Evolutionary conservation across 2,888 invertebrate species (phyloP).

Genomic region (Eubasilissa splendida): DNA sequence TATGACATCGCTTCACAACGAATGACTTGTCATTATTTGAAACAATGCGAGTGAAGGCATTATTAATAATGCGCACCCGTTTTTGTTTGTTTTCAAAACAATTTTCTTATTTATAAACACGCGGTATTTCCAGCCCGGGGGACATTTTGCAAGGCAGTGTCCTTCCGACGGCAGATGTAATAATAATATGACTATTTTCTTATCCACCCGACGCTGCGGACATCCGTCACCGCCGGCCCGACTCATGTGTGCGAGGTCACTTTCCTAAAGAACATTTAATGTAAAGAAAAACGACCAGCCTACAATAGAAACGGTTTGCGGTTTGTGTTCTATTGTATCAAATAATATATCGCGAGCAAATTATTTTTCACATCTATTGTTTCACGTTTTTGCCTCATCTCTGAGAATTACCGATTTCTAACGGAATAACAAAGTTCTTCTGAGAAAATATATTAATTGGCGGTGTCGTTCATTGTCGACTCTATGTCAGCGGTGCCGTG

Average conservation of each 20-base stretch:
- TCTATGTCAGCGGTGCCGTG: background rate
- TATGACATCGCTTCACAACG: background rate
- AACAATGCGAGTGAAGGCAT: too few relatives aligned
- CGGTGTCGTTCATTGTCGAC: background rate
- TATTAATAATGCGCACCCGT: too few relatives aligned
- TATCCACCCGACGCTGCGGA: background rate
- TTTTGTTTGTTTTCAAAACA: too few relatives aligned
- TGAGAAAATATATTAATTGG: background rate
- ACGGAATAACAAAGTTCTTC: background rate
- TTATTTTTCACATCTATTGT: background rate
- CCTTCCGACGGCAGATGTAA: too few relatives aligned
- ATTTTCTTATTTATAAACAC: too few relatives aligned
- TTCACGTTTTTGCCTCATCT: background rate
- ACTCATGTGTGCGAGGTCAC: slow-evolving; percentile 9
- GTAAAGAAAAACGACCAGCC: too few relatives aligned
- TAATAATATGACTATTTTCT: background rate
- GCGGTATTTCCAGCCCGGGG: too few relatives aligned
- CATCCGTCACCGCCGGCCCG: background rate
- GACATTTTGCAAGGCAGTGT: too few relatives aligned
- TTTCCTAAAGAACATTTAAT: slow-evolving; percentile 5
- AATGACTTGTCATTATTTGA: too few relatives aligned
- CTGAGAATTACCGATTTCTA: background rate
- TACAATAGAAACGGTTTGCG: too few relatives aligned
- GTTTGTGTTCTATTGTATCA: background rate
- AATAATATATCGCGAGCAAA: background rate